phyloP scores from a whole-genome alignment of 2,113 vertebrate species.

The Boleophthalmus pectinirostris region DNA sequence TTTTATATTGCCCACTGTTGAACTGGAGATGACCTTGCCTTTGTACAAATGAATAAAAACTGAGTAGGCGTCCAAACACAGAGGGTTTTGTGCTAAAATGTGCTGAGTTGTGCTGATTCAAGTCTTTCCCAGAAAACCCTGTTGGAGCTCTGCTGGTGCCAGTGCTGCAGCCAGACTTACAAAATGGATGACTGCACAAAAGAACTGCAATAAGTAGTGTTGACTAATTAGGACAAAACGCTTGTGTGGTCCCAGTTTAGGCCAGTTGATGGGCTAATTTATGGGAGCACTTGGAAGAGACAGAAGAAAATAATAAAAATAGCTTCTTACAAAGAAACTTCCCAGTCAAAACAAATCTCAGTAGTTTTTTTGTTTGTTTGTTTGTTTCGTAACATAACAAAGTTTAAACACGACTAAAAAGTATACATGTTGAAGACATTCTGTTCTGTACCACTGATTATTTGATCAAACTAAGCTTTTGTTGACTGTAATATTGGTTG shows the following conservation, averaged over 20 bases:
- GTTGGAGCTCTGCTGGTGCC: constrained; percentile 17
- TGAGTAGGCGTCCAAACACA: constrained; percentile 1
- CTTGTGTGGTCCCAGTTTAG: not conserved
- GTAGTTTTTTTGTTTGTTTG: not conserved
- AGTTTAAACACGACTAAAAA: too few species aligned
- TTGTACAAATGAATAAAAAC: not conserved
- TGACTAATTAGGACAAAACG: constrained; percentile 8
- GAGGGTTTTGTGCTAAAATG: not conserved
- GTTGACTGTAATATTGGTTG: not conserved
- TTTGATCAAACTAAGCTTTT: not conserved
- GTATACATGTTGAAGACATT: too few species aligned
- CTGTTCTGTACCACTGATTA: not conserved
- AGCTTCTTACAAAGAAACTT: not conserved
- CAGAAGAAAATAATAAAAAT: not conserved
- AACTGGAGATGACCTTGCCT: not conserved
- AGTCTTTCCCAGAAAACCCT: constrained; percentile 10
- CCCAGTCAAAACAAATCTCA: not conserved
- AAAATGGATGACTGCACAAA: constrained; percentile 39
- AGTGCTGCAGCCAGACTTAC: constrained; percentile 14
- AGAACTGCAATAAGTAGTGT: not conserved
- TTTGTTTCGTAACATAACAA: too few species aligned
- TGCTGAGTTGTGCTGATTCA: constrained; percentile 25
- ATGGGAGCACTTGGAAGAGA: not conserved
- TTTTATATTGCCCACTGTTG: not conserved
- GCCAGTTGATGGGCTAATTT: not conserved